phyloP scores from a whole-genome alignment of 2,797 vertebrate species.

The Notamacropus eugenii region DNA sequence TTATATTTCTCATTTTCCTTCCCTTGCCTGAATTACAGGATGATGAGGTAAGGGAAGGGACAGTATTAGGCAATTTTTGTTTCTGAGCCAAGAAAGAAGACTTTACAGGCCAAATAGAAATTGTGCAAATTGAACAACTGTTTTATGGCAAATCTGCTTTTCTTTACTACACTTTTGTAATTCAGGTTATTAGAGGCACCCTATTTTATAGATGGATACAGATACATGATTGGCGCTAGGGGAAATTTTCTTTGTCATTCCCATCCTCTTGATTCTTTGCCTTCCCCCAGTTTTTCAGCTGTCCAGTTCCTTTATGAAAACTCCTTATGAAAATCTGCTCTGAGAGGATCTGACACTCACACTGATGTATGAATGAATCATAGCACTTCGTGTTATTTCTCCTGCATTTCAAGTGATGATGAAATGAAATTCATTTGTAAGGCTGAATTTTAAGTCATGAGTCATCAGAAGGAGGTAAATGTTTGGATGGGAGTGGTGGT shows the following conservation, averaged over 20 bases:
- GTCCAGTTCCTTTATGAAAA: neutral
- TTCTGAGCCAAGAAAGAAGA: neutral
- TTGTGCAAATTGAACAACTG: conserved; percentile 2
- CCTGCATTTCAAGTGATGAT: conserved; percentile 24
- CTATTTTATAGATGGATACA: conserved; percentile 9
- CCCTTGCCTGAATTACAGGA: neutral
- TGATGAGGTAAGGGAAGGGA: conserved; percentile 5
- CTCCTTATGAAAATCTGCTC: neutral
- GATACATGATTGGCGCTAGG: neutral
- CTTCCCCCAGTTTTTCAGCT: neutral
- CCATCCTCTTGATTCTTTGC: neutral
- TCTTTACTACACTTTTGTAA: neutral
- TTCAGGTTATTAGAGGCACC: neutral
- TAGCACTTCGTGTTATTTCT: neutral
- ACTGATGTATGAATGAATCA: conserved; percentile 8
- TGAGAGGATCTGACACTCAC: conserved; percentile 17
- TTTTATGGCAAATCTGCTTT: neutral
- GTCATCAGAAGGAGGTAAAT: neutral
- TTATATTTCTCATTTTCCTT: conserved; percentile 20
- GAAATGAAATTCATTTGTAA: neutral
- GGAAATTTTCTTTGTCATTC: conserved; percentile 15
- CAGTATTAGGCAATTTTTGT: conserved; percentile 9
- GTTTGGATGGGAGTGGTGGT: neutral
- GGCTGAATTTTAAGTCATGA: neutral
- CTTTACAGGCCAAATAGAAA: neutral